A percentile compares a stretch with the other conserved stretches of the same genome.
Evolutionary conservation across 2,113 vertebrate species (phyloP).

Genomic region (Hydrolagus affinis): DNA sequence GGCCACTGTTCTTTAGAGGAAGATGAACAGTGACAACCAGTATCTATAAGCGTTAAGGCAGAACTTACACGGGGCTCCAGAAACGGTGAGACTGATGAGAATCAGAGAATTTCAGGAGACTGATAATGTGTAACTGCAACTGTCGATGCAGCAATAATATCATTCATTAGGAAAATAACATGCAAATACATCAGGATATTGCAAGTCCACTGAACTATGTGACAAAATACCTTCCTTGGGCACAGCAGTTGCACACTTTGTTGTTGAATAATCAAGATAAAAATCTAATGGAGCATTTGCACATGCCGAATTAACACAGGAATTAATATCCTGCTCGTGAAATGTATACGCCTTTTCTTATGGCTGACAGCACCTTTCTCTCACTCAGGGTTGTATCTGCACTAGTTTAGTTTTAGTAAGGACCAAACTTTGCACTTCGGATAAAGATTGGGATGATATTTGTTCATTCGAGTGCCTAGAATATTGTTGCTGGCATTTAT

Average conservation of each 20-base stretch:
- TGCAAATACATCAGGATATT: neutral
- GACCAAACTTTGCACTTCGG: neutral
- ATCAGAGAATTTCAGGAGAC: slow-evolving; percentile 31
- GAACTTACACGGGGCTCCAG: neutral
- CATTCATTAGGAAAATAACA: slow-evolving; percentile 32
- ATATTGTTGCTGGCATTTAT: neutral
- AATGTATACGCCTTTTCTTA: too few species aligned
- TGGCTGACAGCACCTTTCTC: neutral
- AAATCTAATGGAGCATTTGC: too few species aligned
- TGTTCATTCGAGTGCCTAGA: neutral
- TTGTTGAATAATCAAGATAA: too few species aligned
- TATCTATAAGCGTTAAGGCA: slow-evolving; percentile 1
- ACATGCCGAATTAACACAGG: too few species aligned
- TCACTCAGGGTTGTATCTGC: neutral
- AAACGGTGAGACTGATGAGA: slow-evolving; percentile 35
- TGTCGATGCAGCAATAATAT: slow-evolving; percentile 33
- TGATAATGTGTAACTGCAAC: slow-evolving; percentile 26
- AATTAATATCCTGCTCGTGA: too few species aligned
- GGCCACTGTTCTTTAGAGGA: neutral
- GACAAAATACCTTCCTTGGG: too few species aligned
- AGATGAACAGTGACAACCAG: slow-evolving; percentile 22
- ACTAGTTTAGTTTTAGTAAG: neutral
- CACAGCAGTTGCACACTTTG: too few species aligned
- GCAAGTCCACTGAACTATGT: too few species aligned
- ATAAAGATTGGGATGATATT: neutral